Conservation (phyloP, 2,888 invertebrate genomes). For the Erannis defoliaria region DNA sequence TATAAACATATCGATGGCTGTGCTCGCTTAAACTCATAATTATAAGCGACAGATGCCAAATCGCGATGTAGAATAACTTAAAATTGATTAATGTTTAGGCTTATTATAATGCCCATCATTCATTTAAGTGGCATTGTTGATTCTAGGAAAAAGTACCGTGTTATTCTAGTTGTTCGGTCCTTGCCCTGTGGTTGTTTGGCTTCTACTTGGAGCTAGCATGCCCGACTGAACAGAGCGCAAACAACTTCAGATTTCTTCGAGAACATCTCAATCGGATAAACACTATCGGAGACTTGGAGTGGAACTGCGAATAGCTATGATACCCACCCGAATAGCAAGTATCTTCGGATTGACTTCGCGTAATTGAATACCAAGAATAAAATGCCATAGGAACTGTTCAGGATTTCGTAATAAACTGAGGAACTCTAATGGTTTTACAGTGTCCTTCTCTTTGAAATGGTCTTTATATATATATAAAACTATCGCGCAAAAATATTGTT, state of each 20-base stretch:
- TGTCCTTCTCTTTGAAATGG: too few relatives aligned
- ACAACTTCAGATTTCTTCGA: constrained; percentile 78
- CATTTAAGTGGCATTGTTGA: not conserved
- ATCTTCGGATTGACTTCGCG: constrained; percentile 24
- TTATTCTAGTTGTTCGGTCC: constrained; percentile 7
- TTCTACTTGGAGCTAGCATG: constrained; percentile 60
- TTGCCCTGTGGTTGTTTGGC: constrained; percentile 13
- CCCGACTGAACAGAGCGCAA: constrained; percentile 78
- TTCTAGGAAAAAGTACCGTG: not conserved
- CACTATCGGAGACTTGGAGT: constrained; percentile 49
- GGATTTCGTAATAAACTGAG: too few relatives aligned
- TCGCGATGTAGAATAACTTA: too few relatives aligned
- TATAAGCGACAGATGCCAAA: too few relatives aligned
- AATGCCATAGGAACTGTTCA: not conserved
- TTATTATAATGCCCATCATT: too few relatives aligned
- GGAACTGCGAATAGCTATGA: constrained; percentile 45
- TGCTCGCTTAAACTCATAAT: too few relatives aligned
- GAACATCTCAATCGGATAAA: constrained; percentile 71
- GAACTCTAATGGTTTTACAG: too few relatives aligned
- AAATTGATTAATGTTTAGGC: too few relatives aligned
- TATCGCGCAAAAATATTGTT: too few relatives aligned
- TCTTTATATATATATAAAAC: too few relatives aligned
- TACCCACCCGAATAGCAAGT: constrained; percentile 32
- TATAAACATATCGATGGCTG: too few relatives aligned
- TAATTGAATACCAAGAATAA: constrained; percentile 25